A percentile compares a stretch with the other conserved stretches of the same genome.
phyloP scores from a whole-genome alignment of 2,113 vertebrate genomes.

The Cinclus mexicanus region DNA sequence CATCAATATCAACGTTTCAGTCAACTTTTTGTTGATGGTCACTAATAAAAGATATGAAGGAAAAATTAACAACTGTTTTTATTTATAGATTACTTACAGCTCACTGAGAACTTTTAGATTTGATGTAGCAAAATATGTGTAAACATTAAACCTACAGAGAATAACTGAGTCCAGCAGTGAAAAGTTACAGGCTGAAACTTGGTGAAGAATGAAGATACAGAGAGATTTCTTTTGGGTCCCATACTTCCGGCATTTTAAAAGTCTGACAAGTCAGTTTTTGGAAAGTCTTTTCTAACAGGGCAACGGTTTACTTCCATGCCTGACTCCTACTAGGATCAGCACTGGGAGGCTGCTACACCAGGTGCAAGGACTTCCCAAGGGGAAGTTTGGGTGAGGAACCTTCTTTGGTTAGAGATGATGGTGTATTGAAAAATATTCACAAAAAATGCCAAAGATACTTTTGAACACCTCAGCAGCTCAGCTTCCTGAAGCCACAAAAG shows the following conservation, averaged over 20 bases:
- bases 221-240: not conserved
- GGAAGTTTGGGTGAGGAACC: not conserved
- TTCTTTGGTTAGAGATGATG: not conserved
- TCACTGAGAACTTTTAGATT: not conserved
- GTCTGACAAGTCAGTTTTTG: not conserved
- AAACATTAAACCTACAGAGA: not conserved
- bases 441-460: not conserved
- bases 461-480: not conserved
- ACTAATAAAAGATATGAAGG: conserved; percentile 19
- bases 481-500: not conserved
- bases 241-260: not conserved
- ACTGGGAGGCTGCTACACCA: not conserved
- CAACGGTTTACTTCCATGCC: not conserved
- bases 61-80: not conserved
- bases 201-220: not conserved
- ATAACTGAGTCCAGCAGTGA: not conserved
- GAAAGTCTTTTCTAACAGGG: not conserved
- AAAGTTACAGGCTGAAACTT: not conserved
- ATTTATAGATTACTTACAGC: not conserved
- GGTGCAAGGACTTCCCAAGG: not conserved
- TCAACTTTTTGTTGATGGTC: not conserved
- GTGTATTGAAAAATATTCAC: not conserved
- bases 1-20: not conserved
- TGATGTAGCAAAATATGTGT: not conserved
- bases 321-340: not conserved